These are phyloP conservation scores for Cyclopterus lumpus DNA, from an alignment of 2,797 vertebrate genomes.

Conservation along the genomic window DNA sequence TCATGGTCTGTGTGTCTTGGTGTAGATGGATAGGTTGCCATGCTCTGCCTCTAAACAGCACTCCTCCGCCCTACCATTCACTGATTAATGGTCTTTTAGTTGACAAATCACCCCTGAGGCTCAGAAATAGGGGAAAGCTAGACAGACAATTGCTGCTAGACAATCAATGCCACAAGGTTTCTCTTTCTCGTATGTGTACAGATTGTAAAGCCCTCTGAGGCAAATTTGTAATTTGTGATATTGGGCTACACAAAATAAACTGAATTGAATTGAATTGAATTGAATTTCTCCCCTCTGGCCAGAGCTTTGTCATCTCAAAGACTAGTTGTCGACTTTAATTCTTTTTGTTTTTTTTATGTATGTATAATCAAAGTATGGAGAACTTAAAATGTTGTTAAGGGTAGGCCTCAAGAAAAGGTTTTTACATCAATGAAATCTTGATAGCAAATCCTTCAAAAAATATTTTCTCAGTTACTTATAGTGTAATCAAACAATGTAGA, in stretches of 20 bases:
- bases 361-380: background rate
- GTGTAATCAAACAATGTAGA: too few species aligned
- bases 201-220: too few species aligned
- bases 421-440: too few species aligned
- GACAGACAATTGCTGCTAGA: conserved; percentile 43
- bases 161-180: conserved; percentile 54
- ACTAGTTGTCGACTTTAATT: conserved; percentile 1
- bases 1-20: conserved; percentile 24
- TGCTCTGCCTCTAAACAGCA: conserved; percentile 50
- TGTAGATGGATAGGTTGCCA: conserved; percentile 59
- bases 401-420: too few species aligned
- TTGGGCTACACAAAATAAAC: too few species aligned
- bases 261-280: too few species aligned
- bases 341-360: conserved; percentile 15
- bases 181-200: too few species aligned
- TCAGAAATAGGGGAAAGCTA: conserved; percentile 35
- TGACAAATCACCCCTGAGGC: conserved; percentile 76
- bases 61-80: conserved; percentile 43
- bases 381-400: too few species aligned
- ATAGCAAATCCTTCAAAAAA: too few species aligned
- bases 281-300: background rate
- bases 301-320: conserved; percentile 7
- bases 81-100: conserved; percentile 80
- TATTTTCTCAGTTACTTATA: too few species aligned
- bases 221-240: too few species aligned